Evolutionary conservation across 2,113 vertebrate genomes (phyloP).

Genomic region (Polypterus bichir): DNA sequence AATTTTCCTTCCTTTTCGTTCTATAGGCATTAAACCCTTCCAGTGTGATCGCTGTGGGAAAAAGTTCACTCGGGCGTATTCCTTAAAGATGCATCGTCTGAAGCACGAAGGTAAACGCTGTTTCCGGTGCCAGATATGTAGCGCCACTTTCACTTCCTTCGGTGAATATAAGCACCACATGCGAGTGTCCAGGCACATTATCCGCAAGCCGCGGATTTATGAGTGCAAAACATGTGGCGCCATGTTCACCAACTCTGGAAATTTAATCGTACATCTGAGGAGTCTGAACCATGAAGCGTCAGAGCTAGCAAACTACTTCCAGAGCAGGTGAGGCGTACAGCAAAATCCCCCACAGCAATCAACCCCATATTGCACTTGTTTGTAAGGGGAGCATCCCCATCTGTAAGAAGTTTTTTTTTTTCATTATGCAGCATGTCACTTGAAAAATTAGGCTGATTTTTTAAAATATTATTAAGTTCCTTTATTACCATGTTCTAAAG

Average conservation of each 20-base stretch:
- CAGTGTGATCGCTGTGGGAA: constrained; percentile 99
- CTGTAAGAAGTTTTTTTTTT: no score
- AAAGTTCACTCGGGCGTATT: constrained; percentile 99
- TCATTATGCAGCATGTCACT: no score
- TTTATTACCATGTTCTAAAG: no score
- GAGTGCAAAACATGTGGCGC: constrained; percentile 99
- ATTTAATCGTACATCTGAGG: constrained; percentile 99
- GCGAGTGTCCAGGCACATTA: constrained; percentile 99
- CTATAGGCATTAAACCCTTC: constrained; percentile 97
- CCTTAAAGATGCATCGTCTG: constrained; percentile 99
- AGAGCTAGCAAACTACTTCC: constrained; percentile 99
- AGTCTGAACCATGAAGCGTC: constrained; percentile 99
- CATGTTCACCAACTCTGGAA: constrained; percentile 99
- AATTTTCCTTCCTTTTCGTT: constrained; percentile 12
- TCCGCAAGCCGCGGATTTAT: constrained; percentile 99
- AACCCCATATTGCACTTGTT: background rate
- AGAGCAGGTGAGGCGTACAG: constrained; percentile 97
- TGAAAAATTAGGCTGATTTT: no score
- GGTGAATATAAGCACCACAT: constrained; percentile 99
- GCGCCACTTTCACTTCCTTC: constrained; percentile 99
- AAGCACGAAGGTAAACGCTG: constrained; percentile 99
- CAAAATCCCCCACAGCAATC: constrained; percentile 28
- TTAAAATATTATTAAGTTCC: no score
- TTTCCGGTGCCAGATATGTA: constrained; percentile 99
- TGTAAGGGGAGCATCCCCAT: no score